These are phyloP conservation scores for Mustelus asterias DNA, from an alignment of 2,113 vertebrate species.

Conservation along the genomic window DNA sequence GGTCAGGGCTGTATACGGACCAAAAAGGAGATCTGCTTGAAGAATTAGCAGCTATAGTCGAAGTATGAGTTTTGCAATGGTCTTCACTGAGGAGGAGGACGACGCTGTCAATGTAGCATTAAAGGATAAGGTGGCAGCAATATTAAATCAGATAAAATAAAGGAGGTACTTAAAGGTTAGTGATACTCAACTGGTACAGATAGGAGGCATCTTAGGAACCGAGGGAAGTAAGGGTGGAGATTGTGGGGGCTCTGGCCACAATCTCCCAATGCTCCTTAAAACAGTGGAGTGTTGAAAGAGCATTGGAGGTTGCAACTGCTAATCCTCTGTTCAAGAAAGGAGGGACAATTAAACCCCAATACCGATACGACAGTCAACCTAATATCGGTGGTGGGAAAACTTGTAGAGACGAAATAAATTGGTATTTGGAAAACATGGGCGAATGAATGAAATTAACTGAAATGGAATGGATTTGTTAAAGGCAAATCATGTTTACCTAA, in stretches of 20 bases:
- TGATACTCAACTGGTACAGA: too few relatives aligned
- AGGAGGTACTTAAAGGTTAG: too few relatives aligned
- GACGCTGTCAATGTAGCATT: not conserved
- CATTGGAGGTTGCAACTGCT: too few relatives aligned
- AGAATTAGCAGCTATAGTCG: not conserved
- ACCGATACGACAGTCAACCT: not conserved
- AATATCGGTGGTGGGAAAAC: not conserved
- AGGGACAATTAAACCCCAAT: not conserved
- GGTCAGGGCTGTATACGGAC: not conserved
- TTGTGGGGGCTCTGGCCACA: too few relatives aligned
- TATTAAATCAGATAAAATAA: too few relatives aligned
- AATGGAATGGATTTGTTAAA: too few relatives aligned
- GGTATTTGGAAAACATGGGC: not conserved
- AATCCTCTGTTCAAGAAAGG: not conserved
- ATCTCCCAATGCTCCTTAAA: too few relatives aligned
- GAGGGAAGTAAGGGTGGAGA: too few relatives aligned
- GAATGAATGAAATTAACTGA: not conserved
- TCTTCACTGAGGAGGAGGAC: not conserved
- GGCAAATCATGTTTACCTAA: not conserved
- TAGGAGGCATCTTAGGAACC: too few relatives aligned
- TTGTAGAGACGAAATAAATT: not conserved
- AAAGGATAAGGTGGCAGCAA: not conserved
- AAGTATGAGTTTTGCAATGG: not conserved
- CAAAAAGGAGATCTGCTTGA: not conserved
- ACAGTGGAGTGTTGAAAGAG: too few relatives aligned